Conservation (phyloP, 2,797 vertebrate species). For the Morus bassanus region DNA sequence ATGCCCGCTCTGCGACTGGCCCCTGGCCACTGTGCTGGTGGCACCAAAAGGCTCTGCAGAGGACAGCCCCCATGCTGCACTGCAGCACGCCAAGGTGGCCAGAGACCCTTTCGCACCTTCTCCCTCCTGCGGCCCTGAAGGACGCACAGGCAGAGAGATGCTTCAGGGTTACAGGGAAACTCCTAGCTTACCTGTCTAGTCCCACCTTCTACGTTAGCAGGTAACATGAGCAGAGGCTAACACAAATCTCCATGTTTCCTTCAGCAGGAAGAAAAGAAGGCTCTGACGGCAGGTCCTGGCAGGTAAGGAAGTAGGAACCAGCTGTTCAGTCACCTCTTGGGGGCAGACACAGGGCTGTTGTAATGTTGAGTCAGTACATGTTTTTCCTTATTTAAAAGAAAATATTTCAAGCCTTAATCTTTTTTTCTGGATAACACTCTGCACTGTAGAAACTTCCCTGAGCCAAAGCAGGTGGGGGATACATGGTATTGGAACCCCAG, state of each 20-base stretch:
- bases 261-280: constrained; percentile 5
- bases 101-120: background rate
- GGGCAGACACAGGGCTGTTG: background rate
- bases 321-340: background rate
- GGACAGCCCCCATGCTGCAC: too few species aligned
- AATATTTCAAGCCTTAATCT: background rate
- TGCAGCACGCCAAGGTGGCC: background rate
- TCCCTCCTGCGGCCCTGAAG: background rate
- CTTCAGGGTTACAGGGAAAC: background rate
- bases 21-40: background rate
- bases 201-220: background rate
- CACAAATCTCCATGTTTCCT: background rate
- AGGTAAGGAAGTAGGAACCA: constrained; percentile 5
- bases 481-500: background rate
- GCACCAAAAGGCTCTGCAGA: background rate
- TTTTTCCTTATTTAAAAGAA: background rate
- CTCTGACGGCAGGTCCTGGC: background rate
- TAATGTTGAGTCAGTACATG: background rate
- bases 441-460: background rate
- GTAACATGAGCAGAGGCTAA: background rate
- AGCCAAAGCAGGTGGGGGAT: background rate
- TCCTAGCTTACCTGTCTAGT: constrained; percentile 9
- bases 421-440: background rate
- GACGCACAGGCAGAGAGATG: background rate
- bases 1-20: background rate